Base-by-base conservation (phyloP, 2,797 vertebrate genomes). In the Melanogrammus aeglefinus region DNA sequence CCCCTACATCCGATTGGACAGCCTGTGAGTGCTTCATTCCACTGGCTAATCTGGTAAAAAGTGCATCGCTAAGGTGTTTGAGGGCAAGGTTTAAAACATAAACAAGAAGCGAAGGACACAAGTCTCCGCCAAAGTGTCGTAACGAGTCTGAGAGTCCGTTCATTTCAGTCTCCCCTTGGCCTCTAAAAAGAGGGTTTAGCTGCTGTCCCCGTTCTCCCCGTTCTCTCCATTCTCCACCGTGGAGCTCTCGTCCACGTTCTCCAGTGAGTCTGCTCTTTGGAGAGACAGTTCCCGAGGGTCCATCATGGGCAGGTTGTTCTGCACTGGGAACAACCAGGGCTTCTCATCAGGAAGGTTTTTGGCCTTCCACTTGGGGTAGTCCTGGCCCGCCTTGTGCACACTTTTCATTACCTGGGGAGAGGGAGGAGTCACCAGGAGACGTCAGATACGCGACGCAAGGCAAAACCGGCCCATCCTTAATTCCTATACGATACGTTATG, bases 281-380 rank as follows among this genome's bases (percentile, higher is more conserved):
- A 96, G 86, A 0, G 84, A 87, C 79, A 96, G 88, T 29, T 93
- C 88, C 0, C 87, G 44, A 0, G 94, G 86, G 63, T 92, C 88
- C 91, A 95, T 94, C 75, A 79, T 85, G 33, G 93, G 84, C 27
- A 96, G 90, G 2, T 73, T 81, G 85, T 39, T 95, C 91, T 96
- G 95, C 77, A 93, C 90, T 0, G 95, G 94, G 81, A 91, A 79
- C 12, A 94, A 73, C 96, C 96, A 95, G 0, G 95, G 94, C 80
- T 97, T 96, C 10, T 79, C 13, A 69, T 86, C 77, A 0, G 93
- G 90, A 5, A 73, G 81, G 80, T 96, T 92, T 74, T 91, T 71
- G 70, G 57, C 39, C 77, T 97, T 96, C 96, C 96, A 96, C 29
- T 81, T 83, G 0, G 81, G 76, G 80, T 96, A 96, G 71, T 88